A percentile compares a stretch with the other conserved stretches of the same genome.
Conservation (phyloP, 2,113 vertebrate species). For the Brienomyrus brachyistius region DNA sequence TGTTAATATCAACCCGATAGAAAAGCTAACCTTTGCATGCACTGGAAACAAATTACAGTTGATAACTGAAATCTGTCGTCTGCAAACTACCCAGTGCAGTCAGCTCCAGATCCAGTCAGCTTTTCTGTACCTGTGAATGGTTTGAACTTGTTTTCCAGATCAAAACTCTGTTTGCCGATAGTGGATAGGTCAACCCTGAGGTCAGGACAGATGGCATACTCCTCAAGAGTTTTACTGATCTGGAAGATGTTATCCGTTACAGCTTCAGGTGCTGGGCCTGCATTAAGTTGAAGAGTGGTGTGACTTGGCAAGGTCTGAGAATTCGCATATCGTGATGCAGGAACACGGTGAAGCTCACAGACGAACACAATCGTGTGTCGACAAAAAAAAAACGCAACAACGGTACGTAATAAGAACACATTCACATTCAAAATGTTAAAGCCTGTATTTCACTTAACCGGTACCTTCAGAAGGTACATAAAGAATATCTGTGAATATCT, state of each 20-base stretch:
- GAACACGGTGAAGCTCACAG: neutral
- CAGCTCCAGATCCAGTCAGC: neutral
- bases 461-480: neutral
- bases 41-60: neutral
- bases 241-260: constrained; percentile 90
- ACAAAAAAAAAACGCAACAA: neutral
- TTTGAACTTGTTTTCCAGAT: constrained; percentile 96
- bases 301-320: neutral
- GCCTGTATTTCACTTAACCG: neutral
- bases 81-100: neutral
- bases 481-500: neutral
- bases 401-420: neutral
- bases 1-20: neutral
- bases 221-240: constrained; percentile 87
- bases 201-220: constrained; percentile 89
- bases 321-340: neutral
- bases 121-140: constrained; percentile 80
- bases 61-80: neutral
- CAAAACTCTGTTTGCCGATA: constrained; percentile 86
- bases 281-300: neutral
- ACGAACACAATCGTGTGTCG: neutral
- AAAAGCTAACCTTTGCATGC: neutral
- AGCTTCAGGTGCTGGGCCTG: constrained; percentile 67
- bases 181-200: constrained; percentile 78
- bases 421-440: neutral